Conservation (phyloP, 1,140 invertebrate species). For the Drosophila busckii region DNA sequence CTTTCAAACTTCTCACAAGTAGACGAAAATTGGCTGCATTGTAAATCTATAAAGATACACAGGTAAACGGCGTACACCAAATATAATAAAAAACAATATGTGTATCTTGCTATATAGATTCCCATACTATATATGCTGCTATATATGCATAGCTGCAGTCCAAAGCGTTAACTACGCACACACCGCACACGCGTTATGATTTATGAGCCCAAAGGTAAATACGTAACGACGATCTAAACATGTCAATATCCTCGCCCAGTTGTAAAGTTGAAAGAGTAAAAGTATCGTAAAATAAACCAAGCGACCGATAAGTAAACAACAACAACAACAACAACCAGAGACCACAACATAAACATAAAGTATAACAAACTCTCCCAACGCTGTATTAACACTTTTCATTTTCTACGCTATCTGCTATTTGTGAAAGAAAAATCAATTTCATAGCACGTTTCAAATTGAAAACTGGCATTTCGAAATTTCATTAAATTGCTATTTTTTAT, state of each 20-base stretch:
- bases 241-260: constrained; percentile 71
- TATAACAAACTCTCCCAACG: constrained; percentile 18
- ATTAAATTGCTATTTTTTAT: constrained; percentile 18
- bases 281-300: constrained; percentile 61
- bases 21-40: constrained; percentile 75
- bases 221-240: constrained; percentile 76
- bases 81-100: constrained; percentile 3
- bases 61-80: constrained; percentile 13
- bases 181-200: constrained; percentile 68
- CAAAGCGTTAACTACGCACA: constrained; percentile 24
- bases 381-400: too few species aligned
- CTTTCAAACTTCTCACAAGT: constrained; percentile 70
- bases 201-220: constrained; percentile 70
- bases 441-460: constrained; percentile 37
- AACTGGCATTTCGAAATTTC: constrained; percentile 14
- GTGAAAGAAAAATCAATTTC: constrained; percentile 66
- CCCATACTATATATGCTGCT: background rate
- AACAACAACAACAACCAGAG: constrained; percentile 17
- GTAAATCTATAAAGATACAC: constrained; percentile 72
- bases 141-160: constrained; percentile 19
- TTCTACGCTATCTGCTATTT: constrained; percentile 38
- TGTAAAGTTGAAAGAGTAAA: constrained; percentile 74
- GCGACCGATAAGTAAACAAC: constrained; percentile 59
- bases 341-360: constrained; percentile 5
- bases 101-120: constrained; percentile 18